Evolutionary conservation across 2,888 invertebrate species (phyloP).

Genomic region (Oeneis ivallda): DNA sequence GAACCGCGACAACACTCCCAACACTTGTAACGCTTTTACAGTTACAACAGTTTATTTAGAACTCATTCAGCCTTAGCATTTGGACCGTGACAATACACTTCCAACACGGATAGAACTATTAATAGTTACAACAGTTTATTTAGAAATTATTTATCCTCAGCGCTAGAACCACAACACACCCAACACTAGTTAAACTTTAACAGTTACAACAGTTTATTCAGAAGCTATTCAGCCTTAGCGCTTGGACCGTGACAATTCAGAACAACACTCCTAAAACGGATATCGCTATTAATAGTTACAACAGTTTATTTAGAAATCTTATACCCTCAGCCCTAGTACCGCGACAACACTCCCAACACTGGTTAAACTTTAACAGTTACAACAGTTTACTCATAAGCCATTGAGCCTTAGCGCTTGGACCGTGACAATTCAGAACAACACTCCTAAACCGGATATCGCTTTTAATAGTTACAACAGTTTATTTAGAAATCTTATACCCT

Average conservation of each 20-base stretch:
- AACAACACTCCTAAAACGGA: background rate
- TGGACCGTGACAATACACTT: too few species aligned
- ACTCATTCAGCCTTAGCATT: background rate
- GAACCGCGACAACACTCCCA: background rate
- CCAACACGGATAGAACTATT: too few species aligned
- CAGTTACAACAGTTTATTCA: too few species aligned
- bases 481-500: background rate
- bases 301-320: background rate
- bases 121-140: background rate
- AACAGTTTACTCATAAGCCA: too few species aligned
- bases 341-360: too few species aligned
- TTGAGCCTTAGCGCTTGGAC: background rate
- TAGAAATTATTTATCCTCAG: too few species aligned
- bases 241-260: background rate
- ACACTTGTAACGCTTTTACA: background rate
- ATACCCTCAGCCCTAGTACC: too few species aligned
- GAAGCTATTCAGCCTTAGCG: too few species aligned
- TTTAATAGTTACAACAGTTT: background rate
- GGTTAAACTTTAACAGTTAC: too few species aligned
- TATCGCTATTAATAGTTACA: background rate
- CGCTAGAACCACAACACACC: too few species aligned
- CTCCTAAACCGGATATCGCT: background rate
- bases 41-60: background rate
- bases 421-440: background rate
- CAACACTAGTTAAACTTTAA: too few species aligned